These are phyloP conservation scores for Apis laboriosa DNA, from an alignment of 1,140 invertebrate species.

Conservation along the genomic window DNA sequence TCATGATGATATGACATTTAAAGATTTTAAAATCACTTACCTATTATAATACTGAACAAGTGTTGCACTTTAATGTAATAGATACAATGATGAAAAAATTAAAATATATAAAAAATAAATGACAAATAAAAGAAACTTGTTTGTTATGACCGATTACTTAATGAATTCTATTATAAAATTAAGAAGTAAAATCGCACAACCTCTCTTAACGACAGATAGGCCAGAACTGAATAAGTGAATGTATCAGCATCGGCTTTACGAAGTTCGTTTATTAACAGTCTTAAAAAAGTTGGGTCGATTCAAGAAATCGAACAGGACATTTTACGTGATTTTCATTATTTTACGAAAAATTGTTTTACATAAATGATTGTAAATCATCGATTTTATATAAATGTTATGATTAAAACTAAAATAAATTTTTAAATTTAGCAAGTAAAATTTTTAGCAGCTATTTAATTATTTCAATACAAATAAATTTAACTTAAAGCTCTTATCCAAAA, in stretches of 20 bases:
- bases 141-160: constrained; percentile 40
- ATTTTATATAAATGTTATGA: neutral
- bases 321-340: neutral
- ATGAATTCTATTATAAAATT: constrained; percentile 12
- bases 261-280: constrained; percentile 8
- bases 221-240: constrained; percentile 26
- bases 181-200: neutral
- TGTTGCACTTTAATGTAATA: neutral
- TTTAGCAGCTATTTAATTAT: neutral
- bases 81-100: constrained; percentile 8
- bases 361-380: neutral
- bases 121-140: neutral
- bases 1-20: constrained; percentile 28
- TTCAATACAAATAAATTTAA: neutral
- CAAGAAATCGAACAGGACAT: neutral
- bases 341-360: neutral
- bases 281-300: constrained; percentile 33
- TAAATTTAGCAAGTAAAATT: neutral
- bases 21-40: constrained; percentile 26
- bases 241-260: neutral
- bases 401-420: neutral
- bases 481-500: neutral
- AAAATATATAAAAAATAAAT: constrained; percentile 1
- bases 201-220: neutral
- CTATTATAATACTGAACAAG: neutral